Evolutionary conservation across 1,140 invertebrate species (phyloP), one percentile per base, ranked within the genome.

Genomic region (Drosophila prosaltans): DNA sequence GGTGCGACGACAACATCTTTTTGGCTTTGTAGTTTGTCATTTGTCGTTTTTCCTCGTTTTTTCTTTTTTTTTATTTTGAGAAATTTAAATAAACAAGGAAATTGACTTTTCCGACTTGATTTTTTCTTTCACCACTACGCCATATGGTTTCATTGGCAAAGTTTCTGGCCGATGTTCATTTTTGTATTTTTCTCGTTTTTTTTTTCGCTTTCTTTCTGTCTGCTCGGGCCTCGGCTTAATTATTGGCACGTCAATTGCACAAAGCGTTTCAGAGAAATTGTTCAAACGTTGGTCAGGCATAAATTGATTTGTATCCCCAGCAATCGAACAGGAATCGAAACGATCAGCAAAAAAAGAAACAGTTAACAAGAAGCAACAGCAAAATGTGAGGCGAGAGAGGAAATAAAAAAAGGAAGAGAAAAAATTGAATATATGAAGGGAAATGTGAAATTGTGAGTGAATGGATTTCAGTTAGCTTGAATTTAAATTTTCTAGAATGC

Each of bases 241-340:
- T 91, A 91, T 91, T 82, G 83, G 81, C 88, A 80, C 83, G 89
- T 91, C 89, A 91, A 91, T 88, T 91, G 89, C 89, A 91, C 89
- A 91, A 91, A 91, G 88, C 78, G 72, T 72, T 72, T 70, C 74
- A 75, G 81, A 74, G 79, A 86, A 86, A 88, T 83, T 70, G 84
- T 82, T 86, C 81, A 86, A 89, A 69, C 77, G 78, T 68, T 88
- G 80, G 75, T 74, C 79, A 81, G 83, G 75, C 83, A 86, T 88
- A 86, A 88, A 88, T 86, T 86, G 83, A 88, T 88, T 86, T 88
- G 76, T 69, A 74, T 61, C 60, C 61, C 45, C 21, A 24, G 45
- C 45, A 51, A 51, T 48, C 16, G 45, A 48, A 48, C 45, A 48
- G 45, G 45, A 48, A 48, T 51, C 21, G 45, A 28, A 64, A 32